Evolutionary conservation across 2,888 invertebrate genomes (phyloP), one percentile per base, ranked within the genome.

Genomic region (Tetragonisca angustula): DNA sequence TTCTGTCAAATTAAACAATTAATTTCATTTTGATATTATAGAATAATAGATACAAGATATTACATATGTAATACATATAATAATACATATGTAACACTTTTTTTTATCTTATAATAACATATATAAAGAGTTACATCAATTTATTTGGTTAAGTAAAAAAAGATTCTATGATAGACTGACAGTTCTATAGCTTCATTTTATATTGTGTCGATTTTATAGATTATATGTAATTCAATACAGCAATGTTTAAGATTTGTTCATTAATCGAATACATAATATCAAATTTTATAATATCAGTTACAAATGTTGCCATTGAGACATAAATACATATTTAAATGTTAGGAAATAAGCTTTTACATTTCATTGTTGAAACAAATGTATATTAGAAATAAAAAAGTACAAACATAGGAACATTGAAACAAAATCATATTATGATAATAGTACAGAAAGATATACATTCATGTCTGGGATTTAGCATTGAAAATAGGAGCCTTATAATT

Each of bases 141-240:
- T 27, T 59, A 70, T 74, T 59, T 61, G 61, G 43, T 84, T 59
- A 52, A 71, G 64, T 70, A 59, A 83, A 83, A 83, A 59, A 62
- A 56, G 68, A 72, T 59, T 67, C 36, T 65, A 75, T 67, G 64
- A 64, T 13, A 76, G 59, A 69, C 69, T 54, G 64, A 76, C 72
- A 83, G 64, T 69, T 76, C 49, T 83, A 27, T 76, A 54, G 65
- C 69, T 83, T 79, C n/a, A n/a, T 73, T 83, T 73, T 61, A 68
- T 17, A 36, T 59, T 70, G 43, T 56, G 71, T 50, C 27, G 61
- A 75, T 84, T 56, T 43, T 59, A 61, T 52, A 65, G 52, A n/a
- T 50, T 64, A 68, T 62, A 67, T 52, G 56, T 50, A 54, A 61
- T 61, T 76, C 32, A 43, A 17, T 76, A 3, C 49, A 76, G 81